Evolutionary conservation across 2,797 vertebrate species (phyloP), one percentile per base, ranked within the genome.

Genomic region (Syngnathus rostellatus): DNA sequence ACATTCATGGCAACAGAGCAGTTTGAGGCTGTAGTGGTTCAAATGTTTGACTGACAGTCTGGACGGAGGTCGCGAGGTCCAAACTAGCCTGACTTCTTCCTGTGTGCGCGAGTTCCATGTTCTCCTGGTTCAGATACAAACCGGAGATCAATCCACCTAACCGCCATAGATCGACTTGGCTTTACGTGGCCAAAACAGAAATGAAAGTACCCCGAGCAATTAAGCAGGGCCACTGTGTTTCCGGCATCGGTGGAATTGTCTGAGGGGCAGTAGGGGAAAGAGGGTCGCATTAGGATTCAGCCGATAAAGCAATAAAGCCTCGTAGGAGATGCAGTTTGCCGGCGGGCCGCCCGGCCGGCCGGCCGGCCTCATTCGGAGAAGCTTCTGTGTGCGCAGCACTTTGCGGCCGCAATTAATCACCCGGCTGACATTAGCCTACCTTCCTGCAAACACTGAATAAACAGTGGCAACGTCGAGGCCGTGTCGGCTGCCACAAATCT

Each of bases 291-390:
- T 85, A 81, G 72, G 80, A 88, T 85, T 87, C 78, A 84, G 85
- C 89, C 80, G 83, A 87, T 85, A 87, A 86, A 86, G 85, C 85
- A 87, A 87, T 87, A 84, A 87, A 85, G 69, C 74, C 80, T 81
- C 74, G 81, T 84, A 77, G 81, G 74, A 81, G 81, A 78, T 77
- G 80, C 74, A 83, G 79, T 85, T 71, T 81, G 84, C 31, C 31
- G 31, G 31, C 31, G 0, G 31, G 31, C 31, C 31, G 31, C 3
- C 31, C 2, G 31, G 31, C 31, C 31, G 31, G 31, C 31, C 2
- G 31, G 31, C 31, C 31, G 31, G 31, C 75, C 72, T 79, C 80
- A 66, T 85, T 77, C 77, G 66, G 70, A 78, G 80, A 73, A 76
- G 78, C 87, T 85, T 87, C 81, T 83, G 82, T 83, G 80, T 86